Evolutionary conservation across 1,140 invertebrate genomes (phyloP), one percentile per base, ranked within the genome.

Genomic region (Manduca sexta): DNA sequence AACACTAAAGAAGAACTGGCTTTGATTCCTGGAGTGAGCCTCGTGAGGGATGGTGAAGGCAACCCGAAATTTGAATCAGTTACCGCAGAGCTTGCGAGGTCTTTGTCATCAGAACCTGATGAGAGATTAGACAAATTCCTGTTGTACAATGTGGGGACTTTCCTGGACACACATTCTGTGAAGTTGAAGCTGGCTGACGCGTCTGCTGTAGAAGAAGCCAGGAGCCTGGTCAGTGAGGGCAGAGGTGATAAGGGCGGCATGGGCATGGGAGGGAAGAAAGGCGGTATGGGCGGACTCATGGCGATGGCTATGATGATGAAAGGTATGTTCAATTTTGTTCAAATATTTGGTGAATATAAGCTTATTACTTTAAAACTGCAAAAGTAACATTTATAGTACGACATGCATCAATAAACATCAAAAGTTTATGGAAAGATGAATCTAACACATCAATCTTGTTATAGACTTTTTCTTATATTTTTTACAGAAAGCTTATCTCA

Each of bases 61-160:
- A 3, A 84, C 11, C 83, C 88, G 16, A 74, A 88, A 1, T 83
- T 89, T 1, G 90, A 92, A 33, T 73, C 92, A 7, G 89, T 92
- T 31, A 76, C 88, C 31, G 45, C 45, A 4, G 91, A 92, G 57
- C 67, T 93, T 1, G 91, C 91, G 0, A 87, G 91, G 40, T 90
- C 91, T 47, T 90, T 92, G 65, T 89, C 91, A 45, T 89, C 91
- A 47, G 91, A 92, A 60, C 88, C 90, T 0, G 91, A 92, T 43
- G 90, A 91, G 8, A 81, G 91, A 3, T 67, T 93, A 8, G 92
- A 94, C 67, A 91, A 91, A 10, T 93, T 89, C 45, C 76, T 94
- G 26, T 56, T 92, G 44, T 90, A 89, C 56, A 92, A 92, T 67
- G 64, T 93, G 13, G 88, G 88, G 12, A 89, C 86, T 31, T 92